phyloP scores from a whole-genome alignment of 2,113 vertebrate genomes.

The Nannobrachium achirus region DNA sequence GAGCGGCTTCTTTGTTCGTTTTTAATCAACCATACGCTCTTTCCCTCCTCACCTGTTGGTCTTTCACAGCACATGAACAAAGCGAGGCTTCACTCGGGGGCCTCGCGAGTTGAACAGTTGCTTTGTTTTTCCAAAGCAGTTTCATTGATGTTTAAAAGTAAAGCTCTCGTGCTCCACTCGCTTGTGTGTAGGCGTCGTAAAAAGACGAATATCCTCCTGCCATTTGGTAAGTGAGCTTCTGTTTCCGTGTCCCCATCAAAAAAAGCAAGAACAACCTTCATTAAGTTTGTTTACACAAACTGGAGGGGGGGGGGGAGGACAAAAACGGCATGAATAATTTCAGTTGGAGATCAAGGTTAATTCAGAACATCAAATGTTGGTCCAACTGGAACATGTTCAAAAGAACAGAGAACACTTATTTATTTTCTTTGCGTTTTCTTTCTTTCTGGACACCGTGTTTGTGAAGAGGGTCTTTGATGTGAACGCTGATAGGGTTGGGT shows the following conservation, averaged over 20 bases:
- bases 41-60: neutral
- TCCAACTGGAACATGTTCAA: slow-evolving; percentile 9
- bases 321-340: slow-evolving; percentile 3
- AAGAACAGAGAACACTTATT: slow-evolving; percentile 10
- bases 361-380: slow-evolving; percentile 30
- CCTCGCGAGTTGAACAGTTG: slow-evolving; percentile 20
- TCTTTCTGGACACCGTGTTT: slow-evolving; percentile 26
- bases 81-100: slow-evolving; percentile 1
- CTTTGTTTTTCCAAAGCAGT: slow-evolving; percentile 9
- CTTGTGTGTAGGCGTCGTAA: slow-evolving; percentile 24
- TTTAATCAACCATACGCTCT: slow-evolving; percentile 3
- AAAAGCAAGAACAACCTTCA: slow-evolving; percentile 20
- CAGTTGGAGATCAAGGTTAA: slow-evolving; percentile 36
- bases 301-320: slow-evolving; percentile 26
- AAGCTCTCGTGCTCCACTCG: slow-evolving; percentile 14
- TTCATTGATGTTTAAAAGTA: slow-evolving; percentile 34
- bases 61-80: slow-evolving; percentile 33
- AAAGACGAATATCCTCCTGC: slow-evolving; percentile 33
- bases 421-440: neutral
- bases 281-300: slow-evolving; percentile 37
- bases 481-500: slow-evolving; percentile 20
- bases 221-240: slow-evolving; percentile 7
- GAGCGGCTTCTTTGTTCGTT: slow-evolving; percentile 11
- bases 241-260: slow-evolving; percentile 6
- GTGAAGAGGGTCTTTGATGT: slow-evolving; percentile 12